Evolutionary conservation across 2,797 vertebrate species (phyloP).

Genomic region (Pristis pectinata): DNA sequence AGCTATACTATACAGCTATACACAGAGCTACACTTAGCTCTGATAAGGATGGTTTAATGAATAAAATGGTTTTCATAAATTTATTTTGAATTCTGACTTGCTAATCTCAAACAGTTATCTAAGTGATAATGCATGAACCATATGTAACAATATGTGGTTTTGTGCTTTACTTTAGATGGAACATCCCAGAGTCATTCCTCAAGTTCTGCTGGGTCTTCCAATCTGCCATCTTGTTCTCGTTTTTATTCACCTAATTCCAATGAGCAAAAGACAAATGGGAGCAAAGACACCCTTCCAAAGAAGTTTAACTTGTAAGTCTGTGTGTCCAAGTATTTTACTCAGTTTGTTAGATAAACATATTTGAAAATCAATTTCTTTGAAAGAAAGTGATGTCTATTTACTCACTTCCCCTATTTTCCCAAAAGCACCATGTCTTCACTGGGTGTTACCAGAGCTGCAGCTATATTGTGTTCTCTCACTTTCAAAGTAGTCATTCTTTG

Average conservation of each 20-base stretch:
- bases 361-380: background rate
- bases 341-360: background rate
- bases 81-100: background rate
- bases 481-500: background rate
- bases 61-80: background rate
- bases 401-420: background rate
- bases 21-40: background rate
- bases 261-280: conserved; percentile 65
- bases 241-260: conserved; percentile 46
- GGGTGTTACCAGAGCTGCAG: background rate
- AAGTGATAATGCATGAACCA: background rate
- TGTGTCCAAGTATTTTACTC: background rate
- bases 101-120: background rate
- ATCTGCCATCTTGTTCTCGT: conserved; percentile 52
- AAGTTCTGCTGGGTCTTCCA: conserved; percentile 46
- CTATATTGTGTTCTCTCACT: background rate
- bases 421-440: background rate
- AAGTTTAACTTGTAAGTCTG: conserved; percentile 74
- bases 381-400: background rate
- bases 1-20: too few relatives aligned
- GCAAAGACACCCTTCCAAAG: conserved; percentile 73
- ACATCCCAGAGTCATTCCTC: conserved; percentile 58
- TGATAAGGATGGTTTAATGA: background rate
- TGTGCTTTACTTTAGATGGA: conserved; percentile 63
- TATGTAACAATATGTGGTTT: background rate